Conservation (phyloP, 2,113 vertebrate genomes). For the Myxocyprinus asiaticus region DNA sequence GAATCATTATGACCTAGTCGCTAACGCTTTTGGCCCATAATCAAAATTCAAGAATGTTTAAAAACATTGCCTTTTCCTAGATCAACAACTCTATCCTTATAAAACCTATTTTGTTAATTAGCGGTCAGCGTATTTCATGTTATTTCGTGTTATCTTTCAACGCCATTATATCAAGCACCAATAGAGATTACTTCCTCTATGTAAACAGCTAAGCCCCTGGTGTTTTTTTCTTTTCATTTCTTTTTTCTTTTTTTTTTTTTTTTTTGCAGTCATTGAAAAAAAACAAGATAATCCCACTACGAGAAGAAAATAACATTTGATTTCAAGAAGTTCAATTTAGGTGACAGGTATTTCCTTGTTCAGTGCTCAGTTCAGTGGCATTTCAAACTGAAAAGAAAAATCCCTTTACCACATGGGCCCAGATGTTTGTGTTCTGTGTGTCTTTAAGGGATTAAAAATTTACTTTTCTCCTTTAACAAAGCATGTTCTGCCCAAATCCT, state of each 20-base stretch:
- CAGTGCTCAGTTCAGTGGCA: neutral
- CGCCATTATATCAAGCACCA: slow-evolving; percentile 43
- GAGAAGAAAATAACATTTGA: slow-evolving; percentile 24
- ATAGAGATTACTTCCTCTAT: slow-evolving; percentile 53
- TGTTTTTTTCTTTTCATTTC: neutral
- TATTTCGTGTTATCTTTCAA: slow-evolving; percentile 53
- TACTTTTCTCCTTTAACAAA: slow-evolving; percentile 21
- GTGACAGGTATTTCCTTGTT: slow-evolving; percentile 33
- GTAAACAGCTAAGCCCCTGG: slow-evolving; percentile 45
- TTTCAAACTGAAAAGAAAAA: slow-evolving; percentile 17
- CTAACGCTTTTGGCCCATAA: neutral
- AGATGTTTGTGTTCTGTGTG: slow-evolving; percentile 27
- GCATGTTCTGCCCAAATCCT: slow-evolving; percentile 15
- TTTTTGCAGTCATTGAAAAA: slow-evolving; percentile 7
- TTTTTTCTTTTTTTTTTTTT: neutral
- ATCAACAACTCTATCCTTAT: neutral
- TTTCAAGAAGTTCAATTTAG: slow-evolving; percentile 30
- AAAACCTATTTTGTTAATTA: slow-evolving; percentile 32
- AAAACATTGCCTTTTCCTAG: too few species aligned
- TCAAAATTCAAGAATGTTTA: neutral
- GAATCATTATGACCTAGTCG: neutral
- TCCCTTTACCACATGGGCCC: neutral
- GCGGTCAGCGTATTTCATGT: slow-evolving; percentile 45
- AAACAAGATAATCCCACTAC: slow-evolving; percentile 27
- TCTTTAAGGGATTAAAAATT: slow-evolving; percentile 31